These are phyloP conservation scores for Umimayanthus kanabou DNA, from an alignment of 92 coral and sea anemone species.

Conservation along the genomic window DNA sequence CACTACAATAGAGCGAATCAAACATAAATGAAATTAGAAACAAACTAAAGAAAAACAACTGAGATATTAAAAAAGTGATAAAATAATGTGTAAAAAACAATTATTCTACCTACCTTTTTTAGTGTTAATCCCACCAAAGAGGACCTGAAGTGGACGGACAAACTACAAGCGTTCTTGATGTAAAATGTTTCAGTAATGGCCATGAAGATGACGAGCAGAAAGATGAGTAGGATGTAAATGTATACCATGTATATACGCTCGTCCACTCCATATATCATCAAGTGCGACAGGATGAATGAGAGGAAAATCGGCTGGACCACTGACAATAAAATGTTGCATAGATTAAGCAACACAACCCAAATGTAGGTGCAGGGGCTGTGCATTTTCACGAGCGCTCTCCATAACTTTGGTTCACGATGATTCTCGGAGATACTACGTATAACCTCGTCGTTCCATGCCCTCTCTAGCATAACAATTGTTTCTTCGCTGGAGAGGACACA, in stretches of 20 bases:
- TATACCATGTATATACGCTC: conserved; percentile 17
- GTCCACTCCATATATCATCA: conserved; percentile 16
- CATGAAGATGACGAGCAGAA: conserved; percentile 14
- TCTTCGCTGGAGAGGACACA: background rate
- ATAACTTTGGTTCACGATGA: background rate
- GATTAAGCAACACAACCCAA: background rate
- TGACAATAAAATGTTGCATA: background rate
- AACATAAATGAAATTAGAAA: too few species aligned
- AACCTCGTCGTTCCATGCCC: background rate
- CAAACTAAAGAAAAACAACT: background rate
- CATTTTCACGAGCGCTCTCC: conserved; percentile 16
- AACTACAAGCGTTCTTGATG: background rate
- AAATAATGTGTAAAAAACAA: background rate
- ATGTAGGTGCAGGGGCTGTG: background rate
- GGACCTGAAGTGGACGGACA: conserved; percentile 10
- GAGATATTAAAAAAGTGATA: background rate
- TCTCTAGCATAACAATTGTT: background rate
- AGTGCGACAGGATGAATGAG: conserved; percentile 23
- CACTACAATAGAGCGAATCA: too few species aligned
- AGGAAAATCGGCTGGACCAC: conserved; percentile 4
- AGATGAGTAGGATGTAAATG: conserved; percentile 1
- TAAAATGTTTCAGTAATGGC: conserved; percentile 12
- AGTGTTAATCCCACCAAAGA: conserved; percentile 19
- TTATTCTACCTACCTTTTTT: background rate
- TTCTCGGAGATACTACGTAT: background rate